Evolutionary conservation across 1,140 invertebrate genomes (phyloP).

Genomic region (Kradibia gibbosae): DNA sequence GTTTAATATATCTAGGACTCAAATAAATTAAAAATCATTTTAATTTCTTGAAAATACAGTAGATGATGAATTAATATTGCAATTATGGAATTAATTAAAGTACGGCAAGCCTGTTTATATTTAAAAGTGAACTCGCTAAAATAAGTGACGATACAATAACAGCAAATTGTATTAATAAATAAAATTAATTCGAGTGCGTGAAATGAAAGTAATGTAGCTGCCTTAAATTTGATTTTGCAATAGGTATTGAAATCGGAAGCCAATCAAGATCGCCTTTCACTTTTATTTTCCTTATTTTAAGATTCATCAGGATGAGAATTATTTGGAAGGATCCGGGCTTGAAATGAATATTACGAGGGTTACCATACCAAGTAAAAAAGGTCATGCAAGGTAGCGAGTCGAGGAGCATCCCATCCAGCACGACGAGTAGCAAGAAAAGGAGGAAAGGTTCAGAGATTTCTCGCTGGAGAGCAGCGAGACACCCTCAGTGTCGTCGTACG

Average conservation of each 20-base stretch:
- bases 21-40: too few relatives aligned
- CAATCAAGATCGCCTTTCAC: slow-evolving; percentile 25
- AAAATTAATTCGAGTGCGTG: too few relatives aligned
- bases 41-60: too few relatives aligned
- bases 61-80: too few relatives aligned
- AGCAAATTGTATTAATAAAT: too few relatives aligned
- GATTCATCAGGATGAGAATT: neutral
- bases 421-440: slow-evolving; percentile 44
- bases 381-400: slow-evolving; percentile 43
- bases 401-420: slow-evolving; percentile 48
- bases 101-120: too few relatives aligned
- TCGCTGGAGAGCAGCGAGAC: too few relatives aligned
- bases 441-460: neutral
- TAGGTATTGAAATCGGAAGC: neutral
- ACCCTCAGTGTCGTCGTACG: neutral
- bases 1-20: too few relatives aligned
- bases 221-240: too few relatives aligned
- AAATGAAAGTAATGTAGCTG: neutral
- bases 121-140: too few relatives aligned
- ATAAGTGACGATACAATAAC: too few relatives aligned
- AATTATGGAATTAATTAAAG: too few relatives aligned
- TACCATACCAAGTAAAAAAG: slow-evolving; percentile 7
- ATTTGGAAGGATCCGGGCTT: slow-evolving; percentile 22
- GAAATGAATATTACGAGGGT: slow-evolving; percentile 50
- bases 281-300: neutral